Base-by-base conservation (phyloP, 2,113 vertebrate species). In the Ophthalmolycus amberensis region DNA sequence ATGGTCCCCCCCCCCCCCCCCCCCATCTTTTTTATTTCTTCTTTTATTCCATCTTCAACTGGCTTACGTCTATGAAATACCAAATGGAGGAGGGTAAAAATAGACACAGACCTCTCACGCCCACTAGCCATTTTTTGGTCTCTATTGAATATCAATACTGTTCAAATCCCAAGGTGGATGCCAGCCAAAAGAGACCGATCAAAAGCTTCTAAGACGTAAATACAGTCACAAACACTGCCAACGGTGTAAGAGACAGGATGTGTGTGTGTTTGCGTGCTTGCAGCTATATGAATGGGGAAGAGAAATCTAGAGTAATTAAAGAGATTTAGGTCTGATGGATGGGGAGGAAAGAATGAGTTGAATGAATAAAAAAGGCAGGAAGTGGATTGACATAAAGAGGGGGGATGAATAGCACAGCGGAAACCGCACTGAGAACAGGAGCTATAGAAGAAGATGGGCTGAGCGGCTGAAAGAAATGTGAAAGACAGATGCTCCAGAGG, bases 91-190 rank as follows among this genome's bases (percentile, higher is more conserved):
- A 80, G 10, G 48, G 62, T 90, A 90, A 87, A 92, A 92, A 91
- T 87, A 90, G 86, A 85, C 52, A 6, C 71, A 87, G 89, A 91
- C 89, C 80, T 84, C 85, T 85, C 52, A 80, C 80, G 44, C 79
- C 91, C 77, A 89, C 79, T 6, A 77, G 87, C 54, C 71, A 80
- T 90, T 92, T 87, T 79, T 82, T 79, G 56, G 85, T 87, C 50
- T 89, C 83, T 84, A 86, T 75, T 91, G 85, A 91, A 90, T 88
- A 87, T 85, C 90, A 91, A 89, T 88, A 85, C 78, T 77, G 70
- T 56, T 88, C n/a, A 89, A 93, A 90, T 82, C 79, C 84, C 75
- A 75, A 77, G 67, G 71, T 79, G 81, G 75, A 85, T 71, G 68
- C 34, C 72, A 89, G 86, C 85, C 80, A 88, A 88, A 86, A 52